Evolutionary conservation across 2,888 invertebrate species (phyloP).

Genomic region (Lymantria monacha): DNA sequence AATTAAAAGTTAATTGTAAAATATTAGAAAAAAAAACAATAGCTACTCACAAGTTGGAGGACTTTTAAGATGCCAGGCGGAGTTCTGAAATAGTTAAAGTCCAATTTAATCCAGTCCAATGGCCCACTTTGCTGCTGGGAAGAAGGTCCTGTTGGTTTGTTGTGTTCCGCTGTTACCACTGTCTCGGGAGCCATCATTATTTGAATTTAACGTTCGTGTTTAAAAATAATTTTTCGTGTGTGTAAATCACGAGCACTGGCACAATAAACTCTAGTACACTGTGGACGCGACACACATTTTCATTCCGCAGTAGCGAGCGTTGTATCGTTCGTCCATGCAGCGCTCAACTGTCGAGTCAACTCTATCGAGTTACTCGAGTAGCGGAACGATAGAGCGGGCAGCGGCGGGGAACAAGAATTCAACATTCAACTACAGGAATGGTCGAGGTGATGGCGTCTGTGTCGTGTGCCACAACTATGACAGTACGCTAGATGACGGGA

Average conservation of each 20-base stretch:
- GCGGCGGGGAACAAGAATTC: conserved; percentile 35
- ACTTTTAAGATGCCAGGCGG: conserved; percentile 92
- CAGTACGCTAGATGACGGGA: conserved; percentile 39
- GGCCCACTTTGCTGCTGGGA: conserved; percentile 78
- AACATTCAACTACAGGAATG: conserved; percentile 35
- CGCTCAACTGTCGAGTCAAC: conserved; percentile 56
- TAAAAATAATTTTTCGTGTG: conserved; percentile 28
- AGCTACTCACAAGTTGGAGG: conserved; percentile 87
- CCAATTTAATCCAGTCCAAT: conserved; percentile 88
- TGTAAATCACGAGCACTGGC: conserved; percentile 61
- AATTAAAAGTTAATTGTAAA: too few relatives aligned
- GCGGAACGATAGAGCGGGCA: conserved; percentile 23
- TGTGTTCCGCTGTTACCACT: conserved; percentile 90
- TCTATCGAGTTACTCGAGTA: conserved; percentile 16
- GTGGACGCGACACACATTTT: conserved; percentile 65
- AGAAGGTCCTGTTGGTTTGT: conserved; percentile 75
- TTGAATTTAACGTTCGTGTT: conserved; percentile 34
- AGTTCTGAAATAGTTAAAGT: conserved; percentile 90
- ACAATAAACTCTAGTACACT: conserved; percentile 64
- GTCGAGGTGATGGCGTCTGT: conserved; percentile 42
- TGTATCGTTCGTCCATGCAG: conserved; percentile 58
- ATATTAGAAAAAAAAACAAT: neutral
- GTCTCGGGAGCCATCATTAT: conserved; percentile 91
- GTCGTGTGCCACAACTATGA: conserved; percentile 25
- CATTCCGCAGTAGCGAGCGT: conserved; percentile 56